These are phyloP conservation scores for Cottoperca gobio DNA, from an alignment of 2,797 vertebrate genomes.

Conservation along the genomic window DNA sequence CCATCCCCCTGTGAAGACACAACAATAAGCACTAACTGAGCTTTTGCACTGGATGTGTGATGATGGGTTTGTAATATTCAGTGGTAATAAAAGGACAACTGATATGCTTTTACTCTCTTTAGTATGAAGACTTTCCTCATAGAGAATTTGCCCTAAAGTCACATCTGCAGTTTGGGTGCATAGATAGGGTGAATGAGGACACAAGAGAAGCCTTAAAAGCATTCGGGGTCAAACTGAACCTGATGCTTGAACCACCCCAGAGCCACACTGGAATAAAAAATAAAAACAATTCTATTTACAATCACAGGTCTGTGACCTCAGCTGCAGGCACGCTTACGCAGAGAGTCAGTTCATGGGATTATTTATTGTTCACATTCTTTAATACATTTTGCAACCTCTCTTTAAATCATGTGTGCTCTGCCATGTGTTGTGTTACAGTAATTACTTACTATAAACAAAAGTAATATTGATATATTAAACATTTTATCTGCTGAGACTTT, in stretches of 20 bases:
- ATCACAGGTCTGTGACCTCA: conserved; percentile 25
- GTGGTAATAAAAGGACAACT: conserved; percentile 1
- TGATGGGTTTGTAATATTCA: conserved; percentile 30
- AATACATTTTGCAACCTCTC: neutral
- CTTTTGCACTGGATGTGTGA: neutral
- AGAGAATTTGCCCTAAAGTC: conserved; percentile 32
- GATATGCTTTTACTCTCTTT: conserved; percentile 3
- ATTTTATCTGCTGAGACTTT: neutral
- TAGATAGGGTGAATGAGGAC: conserved; percentile 11
- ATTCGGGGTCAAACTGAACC: conserved; percentile 21
- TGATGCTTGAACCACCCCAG: conserved; percentile 8
- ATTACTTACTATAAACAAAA: neutral
- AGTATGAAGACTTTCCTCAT: neutral
- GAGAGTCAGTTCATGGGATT: neutral
- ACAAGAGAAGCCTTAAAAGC: conserved; percentile 12
- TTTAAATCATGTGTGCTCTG: neutral
- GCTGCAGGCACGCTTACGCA: conserved; percentile 14
- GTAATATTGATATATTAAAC: neutral
- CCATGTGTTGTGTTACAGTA: neutral
- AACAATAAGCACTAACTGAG: neutral
- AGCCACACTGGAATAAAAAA: conserved; percentile 4
- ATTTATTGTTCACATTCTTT: neutral
- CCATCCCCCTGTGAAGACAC: neutral
- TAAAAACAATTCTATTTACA: conserved; percentile 9
- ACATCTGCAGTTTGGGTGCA: conserved; percentile 22